Conservation (phyloP, 2,113 vertebrate genomes). For the Stigmatopora nigra region DNA sequence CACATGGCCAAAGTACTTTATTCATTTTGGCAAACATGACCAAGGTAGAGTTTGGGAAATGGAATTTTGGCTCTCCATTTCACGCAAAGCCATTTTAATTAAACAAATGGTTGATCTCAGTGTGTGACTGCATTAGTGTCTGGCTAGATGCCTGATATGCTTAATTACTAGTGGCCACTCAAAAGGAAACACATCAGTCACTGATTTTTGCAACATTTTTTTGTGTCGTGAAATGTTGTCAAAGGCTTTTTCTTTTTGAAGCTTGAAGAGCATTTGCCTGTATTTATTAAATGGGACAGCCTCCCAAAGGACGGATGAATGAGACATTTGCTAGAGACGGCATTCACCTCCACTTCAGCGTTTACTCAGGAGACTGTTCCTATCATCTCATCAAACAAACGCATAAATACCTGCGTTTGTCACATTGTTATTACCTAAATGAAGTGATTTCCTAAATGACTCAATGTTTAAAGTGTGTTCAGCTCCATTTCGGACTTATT, state of each 20-base stretch:
- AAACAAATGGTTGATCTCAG: slow-evolving; percentile 39
- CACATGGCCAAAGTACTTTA: slow-evolving; percentile 29
- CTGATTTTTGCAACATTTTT: slow-evolving; percentile 7
- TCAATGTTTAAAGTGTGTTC: slow-evolving; percentile 1
- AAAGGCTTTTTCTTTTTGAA: slow-evolving; percentile 6
- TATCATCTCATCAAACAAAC: background rate
- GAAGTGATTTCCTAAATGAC: slow-evolving; percentile 13
- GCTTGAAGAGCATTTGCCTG: background rate
- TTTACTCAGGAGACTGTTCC: slow-evolving; percentile 8
- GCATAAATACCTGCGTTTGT: background rate
- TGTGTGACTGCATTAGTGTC: slow-evolving; percentile 28
- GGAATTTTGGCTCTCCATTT: slow-evolving; percentile 26
- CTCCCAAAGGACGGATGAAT: background rate
- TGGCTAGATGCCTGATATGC: slow-evolving; percentile 39
- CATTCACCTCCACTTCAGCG: slow-evolving; percentile 1
- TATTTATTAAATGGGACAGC: slow-evolving; percentile 6
- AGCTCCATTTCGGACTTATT: slow-evolving; percentile 6
- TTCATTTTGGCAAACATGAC: slow-evolving; percentile 33
- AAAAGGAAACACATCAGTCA: slow-evolving; percentile 28
- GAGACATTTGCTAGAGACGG: background rate
- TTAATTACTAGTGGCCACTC: slow-evolving; percentile 41
- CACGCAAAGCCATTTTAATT: slow-evolving; percentile 49
- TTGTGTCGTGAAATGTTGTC: background rate
- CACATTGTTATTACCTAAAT: slow-evolving; percentile 1
- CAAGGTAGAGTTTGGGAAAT: background rate